These are phyloP conservation scores for Mastigias papua DNA, from an alignment of 30 jellyfish, hydroid and myxozoan species.

Conservation along the genomic window DNA sequence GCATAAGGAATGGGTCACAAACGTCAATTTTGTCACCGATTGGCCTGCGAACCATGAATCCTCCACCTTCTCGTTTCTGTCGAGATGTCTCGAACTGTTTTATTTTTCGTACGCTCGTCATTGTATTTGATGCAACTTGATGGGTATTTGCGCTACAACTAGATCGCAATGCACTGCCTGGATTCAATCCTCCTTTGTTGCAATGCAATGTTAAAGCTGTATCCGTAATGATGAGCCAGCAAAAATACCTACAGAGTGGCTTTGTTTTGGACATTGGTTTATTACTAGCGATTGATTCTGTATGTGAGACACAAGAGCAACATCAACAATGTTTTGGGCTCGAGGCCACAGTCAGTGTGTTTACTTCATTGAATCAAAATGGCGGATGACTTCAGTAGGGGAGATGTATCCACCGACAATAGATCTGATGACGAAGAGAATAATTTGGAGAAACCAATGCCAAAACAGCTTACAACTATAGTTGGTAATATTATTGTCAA, in stretches of 20 bases:
- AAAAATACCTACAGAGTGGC: not conserved
- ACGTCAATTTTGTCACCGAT: slow-evolving; percentile 89
- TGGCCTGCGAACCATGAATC: slow-evolving; percentile 96
- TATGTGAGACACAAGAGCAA: not conserved
- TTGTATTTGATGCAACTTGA: not conserved
- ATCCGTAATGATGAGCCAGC: not conserved
- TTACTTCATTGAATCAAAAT: slow-evolving; percentile 10
- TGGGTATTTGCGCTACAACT: not conserved
- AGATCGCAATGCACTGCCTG: not conserved
- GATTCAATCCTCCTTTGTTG: not conserved
- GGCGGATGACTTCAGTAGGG: slow-evolving; percentile 16
- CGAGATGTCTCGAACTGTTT: slow-evolving; percentile 79
- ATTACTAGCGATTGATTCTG: not conserved
- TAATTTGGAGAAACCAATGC: slow-evolving; percentile 58
- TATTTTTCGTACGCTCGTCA: slow-evolving; percentile 57
- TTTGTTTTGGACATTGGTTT: not conserved
- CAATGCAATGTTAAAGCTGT: not conserved
- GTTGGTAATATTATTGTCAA: slow-evolving; percentile 42
- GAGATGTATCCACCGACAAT: not conserved
- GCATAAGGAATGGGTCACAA: slow-evolving; percentile 95
- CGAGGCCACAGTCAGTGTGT: not conserved
- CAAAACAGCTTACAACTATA: slow-evolving; percentile 51
- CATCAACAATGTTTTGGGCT: not conserved
- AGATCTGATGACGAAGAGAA: slow-evolving; percentile 26
- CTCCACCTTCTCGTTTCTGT: slow-evolving; percentile 97